These are phyloP conservation scores for Etheostoma cragini DNA, from an alignment of 2,113 vertebrate species.

Conservation along the genomic window DNA sequence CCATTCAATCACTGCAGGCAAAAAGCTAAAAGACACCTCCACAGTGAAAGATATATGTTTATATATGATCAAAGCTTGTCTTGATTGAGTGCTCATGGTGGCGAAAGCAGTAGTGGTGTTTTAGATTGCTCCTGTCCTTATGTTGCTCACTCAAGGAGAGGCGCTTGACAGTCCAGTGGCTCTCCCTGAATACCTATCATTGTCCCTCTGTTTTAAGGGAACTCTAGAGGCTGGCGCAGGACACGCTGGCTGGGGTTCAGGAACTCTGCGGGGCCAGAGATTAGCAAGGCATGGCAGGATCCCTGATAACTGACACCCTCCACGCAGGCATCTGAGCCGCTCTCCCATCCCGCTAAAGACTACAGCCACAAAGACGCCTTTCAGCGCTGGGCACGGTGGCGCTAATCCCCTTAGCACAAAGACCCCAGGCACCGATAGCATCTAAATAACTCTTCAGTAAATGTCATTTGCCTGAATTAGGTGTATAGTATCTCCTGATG, in stretches of 20 bases:
- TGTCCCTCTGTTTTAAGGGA: conserved; percentile 71
- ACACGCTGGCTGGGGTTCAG: conserved; percentile 78
- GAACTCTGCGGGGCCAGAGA: conserved; percentile 80
- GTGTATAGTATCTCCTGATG: conserved; percentile 70
- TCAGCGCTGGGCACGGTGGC: conserved; percentile 72
- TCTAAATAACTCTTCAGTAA: conserved; percentile 83
- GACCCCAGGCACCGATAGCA: conserved; percentile 77
- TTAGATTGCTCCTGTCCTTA: conserved; percentile 45
- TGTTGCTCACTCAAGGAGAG: conserved; percentile 67
- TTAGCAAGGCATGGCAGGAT: conserved; percentile 83
- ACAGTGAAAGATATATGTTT: conserved; percentile 30
- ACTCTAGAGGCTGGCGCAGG: conserved; percentile 73
- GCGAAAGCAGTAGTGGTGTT: conserved; percentile 34
- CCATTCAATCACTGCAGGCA: background rate
- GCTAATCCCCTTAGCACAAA: conserved; percentile 82
- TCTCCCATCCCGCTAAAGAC: conserved; percentile 76
- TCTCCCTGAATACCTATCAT: conserved; percentile 80
- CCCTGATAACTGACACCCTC: conserved; percentile 85
- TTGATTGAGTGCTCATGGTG: conserved; percentile 30
- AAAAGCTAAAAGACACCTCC: background rate
- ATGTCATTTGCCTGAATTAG: conserved; percentile 80
- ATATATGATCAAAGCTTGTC: conserved; percentile 26
- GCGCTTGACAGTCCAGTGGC: conserved; percentile 68
- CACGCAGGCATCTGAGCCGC: conserved; percentile 76
- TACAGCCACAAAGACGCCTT: conserved; percentile 79